Evolutionary conservation across 2,797 vertebrate genomes (phyloP).

Genomic region (Eurystomus glaucurus): DNA sequence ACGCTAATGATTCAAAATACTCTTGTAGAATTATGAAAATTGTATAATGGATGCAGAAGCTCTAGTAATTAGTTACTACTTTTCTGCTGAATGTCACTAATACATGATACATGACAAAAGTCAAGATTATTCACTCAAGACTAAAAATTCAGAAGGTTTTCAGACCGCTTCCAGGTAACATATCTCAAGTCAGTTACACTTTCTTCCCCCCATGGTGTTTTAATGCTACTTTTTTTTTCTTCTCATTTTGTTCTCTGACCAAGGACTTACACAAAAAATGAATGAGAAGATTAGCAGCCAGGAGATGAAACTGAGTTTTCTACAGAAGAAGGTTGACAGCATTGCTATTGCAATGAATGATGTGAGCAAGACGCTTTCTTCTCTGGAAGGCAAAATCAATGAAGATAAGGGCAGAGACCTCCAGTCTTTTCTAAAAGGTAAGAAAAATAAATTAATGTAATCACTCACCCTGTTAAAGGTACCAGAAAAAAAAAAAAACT

Average conservation of each 20-base stretch:
- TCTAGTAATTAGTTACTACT: conserved; percentile 47
- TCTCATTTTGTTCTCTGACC: neutral
- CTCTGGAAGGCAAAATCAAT: conserved; percentile 85
- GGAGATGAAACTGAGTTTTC: conserved; percentile 76
- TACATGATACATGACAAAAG: conserved; percentile 23
- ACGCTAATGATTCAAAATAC: conserved; percentile 34
- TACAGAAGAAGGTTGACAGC: conserved; percentile 83
- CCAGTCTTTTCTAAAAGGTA: conserved; percentile 84
- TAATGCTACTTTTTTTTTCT: neutral
- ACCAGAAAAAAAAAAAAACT: neutral
- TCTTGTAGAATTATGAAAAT: conserved; percentile 41
- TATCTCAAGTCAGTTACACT: neutral
- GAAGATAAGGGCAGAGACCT: conserved; percentile 80
- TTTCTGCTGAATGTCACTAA: conserved; percentile 38
- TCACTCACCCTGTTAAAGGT: conserved; percentile 56
- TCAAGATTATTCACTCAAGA: neutral
- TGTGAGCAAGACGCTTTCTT: conserved; percentile 71
- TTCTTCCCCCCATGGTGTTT: neutral
- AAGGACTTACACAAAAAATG: conserved; percentile 81
- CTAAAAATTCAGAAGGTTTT: conserved; percentile 20
- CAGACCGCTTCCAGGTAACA: neutral
- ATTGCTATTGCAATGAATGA: conserved; percentile 75
- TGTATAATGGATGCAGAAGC: conserved; percentile 40
- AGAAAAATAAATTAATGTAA: conserved; percentile 73
- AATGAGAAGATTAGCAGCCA: conserved; percentile 80